Percentiles rank a stretch among this genome's conserved stretches.
These are phyloP conservation scores for Macrophya alboannulata DNA, from an alignment of 2,888 invertebrate genomes.

Conservation along the genomic window DNA sequence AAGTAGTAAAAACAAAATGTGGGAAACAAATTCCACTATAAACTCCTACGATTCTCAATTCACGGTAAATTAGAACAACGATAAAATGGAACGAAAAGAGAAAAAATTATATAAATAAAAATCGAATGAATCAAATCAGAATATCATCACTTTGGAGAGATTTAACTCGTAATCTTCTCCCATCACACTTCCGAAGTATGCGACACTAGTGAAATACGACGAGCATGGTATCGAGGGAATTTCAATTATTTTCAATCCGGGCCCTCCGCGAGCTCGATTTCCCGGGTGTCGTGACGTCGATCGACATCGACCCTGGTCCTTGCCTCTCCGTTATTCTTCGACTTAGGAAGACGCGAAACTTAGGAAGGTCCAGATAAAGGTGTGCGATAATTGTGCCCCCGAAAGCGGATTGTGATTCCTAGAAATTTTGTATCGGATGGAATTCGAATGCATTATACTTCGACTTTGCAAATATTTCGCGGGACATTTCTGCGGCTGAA, in stretches of 20 bases:
- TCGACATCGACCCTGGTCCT: not conserved
- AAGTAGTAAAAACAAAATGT: not conserved
- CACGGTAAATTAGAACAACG: not conserved
- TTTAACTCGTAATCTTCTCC: not conserved
- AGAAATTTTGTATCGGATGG: not conserved
- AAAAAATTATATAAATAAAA: not conserved
- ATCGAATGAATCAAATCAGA: not conserved
- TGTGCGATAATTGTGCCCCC: not conserved
- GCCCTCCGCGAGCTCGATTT: slow-evolving; percentile 29
- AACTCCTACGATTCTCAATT: not conserved
- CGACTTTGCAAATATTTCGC: not conserved
- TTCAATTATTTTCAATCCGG: slow-evolving; percentile 69
- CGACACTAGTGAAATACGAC: slow-evolving; percentile 34
- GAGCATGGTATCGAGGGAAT: slow-evolving; percentile 62
- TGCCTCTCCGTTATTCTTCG: not conserved
- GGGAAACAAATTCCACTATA: not conserved
- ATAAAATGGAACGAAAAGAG: too few species aligned
- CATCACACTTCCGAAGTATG: slow-evolving; percentile 25
- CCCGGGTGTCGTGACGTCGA: slow-evolving; percentile 38
- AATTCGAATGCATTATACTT: not conserved
- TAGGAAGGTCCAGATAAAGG: not conserved
- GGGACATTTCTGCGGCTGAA: not conserved
- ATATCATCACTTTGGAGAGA: slow-evolving; percentile 13
- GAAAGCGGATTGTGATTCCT: not conserved
- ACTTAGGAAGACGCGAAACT: not conserved